These are phyloP conservation scores for Cryptosula pallasiana DNA, from an alignment of 2,888 invertebrate species.

Conservation along the genomic window DNA sequence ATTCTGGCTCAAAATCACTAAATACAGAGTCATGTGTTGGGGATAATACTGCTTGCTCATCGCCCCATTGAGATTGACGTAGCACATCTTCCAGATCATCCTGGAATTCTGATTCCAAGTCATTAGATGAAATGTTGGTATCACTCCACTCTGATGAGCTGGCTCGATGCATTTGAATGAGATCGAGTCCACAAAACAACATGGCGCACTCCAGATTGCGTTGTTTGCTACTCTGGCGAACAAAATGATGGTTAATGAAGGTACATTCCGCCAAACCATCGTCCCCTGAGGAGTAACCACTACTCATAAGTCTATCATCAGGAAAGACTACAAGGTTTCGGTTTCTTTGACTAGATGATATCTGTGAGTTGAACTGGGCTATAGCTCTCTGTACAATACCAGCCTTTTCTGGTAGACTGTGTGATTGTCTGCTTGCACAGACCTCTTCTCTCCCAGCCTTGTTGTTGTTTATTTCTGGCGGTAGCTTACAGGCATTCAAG, in stretches of 20 bases:
- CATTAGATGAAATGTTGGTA: slow-evolving; percentile 8
- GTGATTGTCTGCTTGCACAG: background rate
- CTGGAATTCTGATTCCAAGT: slow-evolving; percentile 17
- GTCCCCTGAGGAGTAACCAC: background rate
- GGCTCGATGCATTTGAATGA: slow-evolving; percentile 18
- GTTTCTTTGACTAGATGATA: background rate
- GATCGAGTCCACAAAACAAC: slow-evolving; percentile 20
- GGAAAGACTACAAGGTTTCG: background rate
- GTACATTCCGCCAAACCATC: background rate
- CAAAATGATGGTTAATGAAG: background rate
- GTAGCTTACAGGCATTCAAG: background rate
- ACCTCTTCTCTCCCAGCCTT: background rate
- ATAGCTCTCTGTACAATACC: background rate
- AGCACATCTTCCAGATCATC: slow-evolving; percentile 21
- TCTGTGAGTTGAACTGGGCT: background rate
- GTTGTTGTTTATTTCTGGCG: too few species aligned
- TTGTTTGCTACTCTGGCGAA: background rate
- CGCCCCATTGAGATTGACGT: background rate
- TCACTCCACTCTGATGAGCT: slow-evolving; percentile 20
- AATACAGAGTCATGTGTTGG: background rate
- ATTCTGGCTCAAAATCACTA: background rate
- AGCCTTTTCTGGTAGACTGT: background rate
- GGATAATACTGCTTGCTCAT: background rate
- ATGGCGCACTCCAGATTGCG: slow-evolving; percentile 10
- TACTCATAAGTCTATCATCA: background rate